Evolutionary conservation across 2,113 vertebrate genomes (phyloP).

Genomic region (Xenopus tropicalis): DNA sequence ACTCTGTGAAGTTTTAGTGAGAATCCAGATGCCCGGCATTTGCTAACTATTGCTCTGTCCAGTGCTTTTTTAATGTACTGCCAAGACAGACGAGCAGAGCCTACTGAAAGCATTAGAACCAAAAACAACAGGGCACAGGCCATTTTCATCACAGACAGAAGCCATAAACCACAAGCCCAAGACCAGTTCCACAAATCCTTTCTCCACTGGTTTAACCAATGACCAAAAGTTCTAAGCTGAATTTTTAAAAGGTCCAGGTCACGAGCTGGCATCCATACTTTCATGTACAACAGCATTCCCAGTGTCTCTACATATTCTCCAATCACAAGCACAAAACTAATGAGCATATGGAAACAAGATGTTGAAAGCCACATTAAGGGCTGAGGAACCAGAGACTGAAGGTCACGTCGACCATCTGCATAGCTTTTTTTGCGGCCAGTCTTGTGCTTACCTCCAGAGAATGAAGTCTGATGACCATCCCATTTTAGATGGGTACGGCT

Average conservation of each 20-base stretch:
- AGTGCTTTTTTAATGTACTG: constrained; percentile 52
- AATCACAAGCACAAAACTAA: constrained; percentile 76
- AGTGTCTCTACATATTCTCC: constrained; percentile 71
- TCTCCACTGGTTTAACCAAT: constrained; percentile 52
- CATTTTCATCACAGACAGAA: constrained; percentile 60
- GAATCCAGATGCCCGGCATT: constrained; percentile 37
- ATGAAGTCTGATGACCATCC: constrained; percentile 47
- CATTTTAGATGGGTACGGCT: constrained; percentile 26
- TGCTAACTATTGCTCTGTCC: constrained; percentile 55
- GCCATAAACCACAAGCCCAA: constrained; percentile 49
- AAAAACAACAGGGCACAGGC: constrained; percentile 65
- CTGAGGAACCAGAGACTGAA: constrained; percentile 58
- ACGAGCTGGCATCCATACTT: constrained; percentile 62
- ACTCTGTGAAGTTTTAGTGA: constrained; percentile 47
- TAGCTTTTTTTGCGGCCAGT: constrained; percentile 72
- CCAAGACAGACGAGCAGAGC: constrained; percentile 60
- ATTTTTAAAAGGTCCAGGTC: constrained; percentile 66
- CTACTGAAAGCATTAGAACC: constrained; percentile 58
- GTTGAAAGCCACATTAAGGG: constrained; percentile 70
- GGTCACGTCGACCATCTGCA: constrained; percentile 63
- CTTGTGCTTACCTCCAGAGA: constrained; percentile 66
- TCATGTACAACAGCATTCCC: constrained; percentile 67
- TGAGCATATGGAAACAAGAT: constrained; percentile 75
- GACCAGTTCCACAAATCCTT: constrained; percentile 38
- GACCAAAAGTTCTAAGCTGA: constrained; percentile 57